A percentile compares a stretch with the other conserved stretches of the same genome.
These are phyloP conservation scores for Grallaria varia DNA, from an alignment of 2,113 vertebrate species.

Conservation along the genomic window DNA sequence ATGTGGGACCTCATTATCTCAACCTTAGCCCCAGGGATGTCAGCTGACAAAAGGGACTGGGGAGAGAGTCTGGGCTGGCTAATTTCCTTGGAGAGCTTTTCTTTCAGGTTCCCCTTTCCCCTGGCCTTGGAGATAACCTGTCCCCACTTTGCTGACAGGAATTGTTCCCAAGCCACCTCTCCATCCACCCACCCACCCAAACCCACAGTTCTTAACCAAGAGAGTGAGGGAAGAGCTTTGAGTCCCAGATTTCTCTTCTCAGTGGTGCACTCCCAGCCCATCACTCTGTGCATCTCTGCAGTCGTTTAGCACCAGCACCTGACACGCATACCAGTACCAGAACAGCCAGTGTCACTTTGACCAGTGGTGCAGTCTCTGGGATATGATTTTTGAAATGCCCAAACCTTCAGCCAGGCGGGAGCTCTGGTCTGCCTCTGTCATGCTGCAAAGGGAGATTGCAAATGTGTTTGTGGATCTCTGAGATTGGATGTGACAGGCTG, in stretches of 20 bases:
- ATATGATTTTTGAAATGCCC: background rate
- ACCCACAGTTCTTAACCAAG: background rate
- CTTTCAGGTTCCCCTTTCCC: background rate
- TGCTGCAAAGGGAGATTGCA: background rate
- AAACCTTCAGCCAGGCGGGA: background rate
- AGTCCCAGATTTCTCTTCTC: background rate
- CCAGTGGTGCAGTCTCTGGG: background rate
- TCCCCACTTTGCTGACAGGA: background rate
- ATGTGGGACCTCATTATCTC: conserved; percentile 9
- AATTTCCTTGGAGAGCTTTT: background rate
- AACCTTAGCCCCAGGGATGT: conserved; percentile 11
- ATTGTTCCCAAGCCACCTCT: background rate
- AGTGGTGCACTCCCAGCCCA: background rate
- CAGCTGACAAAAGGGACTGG: background rate
- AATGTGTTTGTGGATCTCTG: background rate
- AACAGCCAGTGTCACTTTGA: background rate
- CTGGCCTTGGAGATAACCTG: background rate
- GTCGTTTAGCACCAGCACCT: background rate
- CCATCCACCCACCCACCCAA: background rate
- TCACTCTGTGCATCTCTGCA: background rate
- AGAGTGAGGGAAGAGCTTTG: background rate
- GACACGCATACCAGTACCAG: background rate
- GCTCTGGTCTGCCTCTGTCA: background rate
- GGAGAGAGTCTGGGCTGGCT: background rate
- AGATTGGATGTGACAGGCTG: conserved; percentile 3